A percentile compares a stretch with the other conserved stretches of the same genome.
Conservation (phyloP, 2,113 vertebrate species). For the Callospermophilus lateralis region DNA sequence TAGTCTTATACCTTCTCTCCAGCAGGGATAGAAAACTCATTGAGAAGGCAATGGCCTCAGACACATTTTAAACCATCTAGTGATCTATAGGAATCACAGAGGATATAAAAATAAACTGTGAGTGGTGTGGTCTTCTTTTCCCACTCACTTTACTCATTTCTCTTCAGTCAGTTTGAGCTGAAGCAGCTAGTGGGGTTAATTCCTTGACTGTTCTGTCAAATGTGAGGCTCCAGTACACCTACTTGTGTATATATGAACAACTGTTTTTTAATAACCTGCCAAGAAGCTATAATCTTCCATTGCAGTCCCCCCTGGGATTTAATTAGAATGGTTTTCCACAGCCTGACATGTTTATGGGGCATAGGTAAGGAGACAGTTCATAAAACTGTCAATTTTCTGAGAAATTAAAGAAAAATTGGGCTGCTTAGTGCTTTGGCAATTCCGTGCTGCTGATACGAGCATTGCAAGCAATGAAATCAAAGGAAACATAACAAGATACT, state of each 20-base stretch:
- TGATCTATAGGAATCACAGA: conserved; percentile 58
- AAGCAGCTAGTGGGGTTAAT: conserved; percentile 86
- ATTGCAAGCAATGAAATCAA: conserved; percentile 90
- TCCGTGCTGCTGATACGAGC: conserved; percentile 87
- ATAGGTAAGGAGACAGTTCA: conserved; percentile 94
- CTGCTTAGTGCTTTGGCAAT: conserved; percentile 90
- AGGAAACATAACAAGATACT: conserved; percentile 90
- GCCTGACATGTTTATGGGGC: conserved; percentile 93
- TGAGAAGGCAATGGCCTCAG: conserved; percentile 64
- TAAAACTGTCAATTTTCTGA: conserved; percentile 94
- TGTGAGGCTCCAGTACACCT: conserved; percentile 87
- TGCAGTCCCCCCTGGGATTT: conserved; percentile 89
- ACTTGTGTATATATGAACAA: conserved; percentile 92
- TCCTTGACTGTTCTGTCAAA: conserved; percentile 87
- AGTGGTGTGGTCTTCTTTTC: not conserved
- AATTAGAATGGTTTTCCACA: conserved; percentile 92
- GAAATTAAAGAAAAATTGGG: conserved; percentile 93
- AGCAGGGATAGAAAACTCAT: not conserved
- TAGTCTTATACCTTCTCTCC: conserved; percentile 24
- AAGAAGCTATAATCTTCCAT: conserved; percentile 91
- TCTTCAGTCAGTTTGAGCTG: conserved; percentile 50
- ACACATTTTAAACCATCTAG: conserved; percentile 62
- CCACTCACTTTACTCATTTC: not conserved
- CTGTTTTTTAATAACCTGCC: conserved; percentile 94
- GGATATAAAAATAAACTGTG: not conserved